phyloP scores from a whole-genome alignment of 2,888 invertebrate species.

The Mechanitis messenoides region DNA sequence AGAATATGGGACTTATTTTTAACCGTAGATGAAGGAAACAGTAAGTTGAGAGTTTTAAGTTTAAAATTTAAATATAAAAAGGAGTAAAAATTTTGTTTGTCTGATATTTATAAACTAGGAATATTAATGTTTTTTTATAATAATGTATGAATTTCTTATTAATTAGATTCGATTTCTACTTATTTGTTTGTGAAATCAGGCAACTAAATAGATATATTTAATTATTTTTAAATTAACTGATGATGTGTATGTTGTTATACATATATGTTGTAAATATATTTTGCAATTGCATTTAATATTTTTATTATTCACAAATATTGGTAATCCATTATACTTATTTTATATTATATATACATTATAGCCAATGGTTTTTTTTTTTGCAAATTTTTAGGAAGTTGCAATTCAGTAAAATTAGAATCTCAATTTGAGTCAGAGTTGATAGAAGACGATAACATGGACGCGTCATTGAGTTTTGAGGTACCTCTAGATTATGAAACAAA shows the following conservation, averaged over 20 bases:
- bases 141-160: not conserved
- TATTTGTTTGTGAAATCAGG: not conserved
- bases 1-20: constrained; percentile 66
- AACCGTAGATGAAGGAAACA: constrained; percentile 38
- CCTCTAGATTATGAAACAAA: constrained; percentile 43
- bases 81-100: too few species aligned
- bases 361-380: too few species aligned
- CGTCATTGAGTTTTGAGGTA: constrained; percentile 47
- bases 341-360: too few species aligned
- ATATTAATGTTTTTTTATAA: too few species aligned
- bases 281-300: too few species aligned
- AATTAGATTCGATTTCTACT: not conserved
- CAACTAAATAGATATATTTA: too few species aligned
- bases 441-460: constrained; percentile 51
- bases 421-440: constrained; percentile 51
- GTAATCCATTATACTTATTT: too few species aligned
- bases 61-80: not conserved
- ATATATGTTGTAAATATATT: too few species aligned
- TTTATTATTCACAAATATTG: too few species aligned
- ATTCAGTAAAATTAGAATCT: constrained; percentile 54
- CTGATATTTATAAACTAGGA: too few species aligned
- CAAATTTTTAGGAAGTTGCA: constrained; percentile 39
- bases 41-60: constrained; percentile 23
- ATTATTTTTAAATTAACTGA: too few species aligned
- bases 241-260: too few species aligned